Conservation (phyloP, 2,113 vertebrate species). For the Apodemus sylvaticus region DNA sequence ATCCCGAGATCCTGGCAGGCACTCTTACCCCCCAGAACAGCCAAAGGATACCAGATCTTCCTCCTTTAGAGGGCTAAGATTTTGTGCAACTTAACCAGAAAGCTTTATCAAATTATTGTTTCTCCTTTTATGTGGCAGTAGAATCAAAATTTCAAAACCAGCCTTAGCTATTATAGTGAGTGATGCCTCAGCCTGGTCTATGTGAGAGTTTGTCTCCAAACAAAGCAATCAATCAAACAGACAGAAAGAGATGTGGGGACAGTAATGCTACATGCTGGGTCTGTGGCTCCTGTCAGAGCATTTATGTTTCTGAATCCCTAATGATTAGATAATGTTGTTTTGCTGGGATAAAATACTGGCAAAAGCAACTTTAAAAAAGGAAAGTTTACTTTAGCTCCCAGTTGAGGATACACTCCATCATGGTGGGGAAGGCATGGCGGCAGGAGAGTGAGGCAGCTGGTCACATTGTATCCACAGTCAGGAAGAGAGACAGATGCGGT, state of each 20-base stretch:
- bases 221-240: not conserved
- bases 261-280: too few species aligned
- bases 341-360: not conserved
- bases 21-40: not conserved
- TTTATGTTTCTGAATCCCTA: not conserved
- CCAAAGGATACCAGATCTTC: too few species aligned
- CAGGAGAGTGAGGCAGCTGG: not conserved
- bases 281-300: accelerated
- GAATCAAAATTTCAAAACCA: not conserved
- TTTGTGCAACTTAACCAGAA: not conserved
- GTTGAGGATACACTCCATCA: not conserved
- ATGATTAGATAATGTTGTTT: not conserved
- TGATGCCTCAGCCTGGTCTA: not conserved
- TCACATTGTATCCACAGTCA: not conserved
- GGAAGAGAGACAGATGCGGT: not conserved
- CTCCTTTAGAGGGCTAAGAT: too few species aligned
- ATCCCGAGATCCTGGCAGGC: not conserved
- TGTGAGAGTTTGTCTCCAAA: not conserved
- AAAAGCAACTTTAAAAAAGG: not conserved
- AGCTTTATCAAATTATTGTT: not conserved
- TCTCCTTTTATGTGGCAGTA: not conserved
- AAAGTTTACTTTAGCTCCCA: not conserved
- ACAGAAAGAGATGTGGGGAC: not conserved
- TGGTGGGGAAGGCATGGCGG: not conserved
- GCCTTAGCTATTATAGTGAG: not conserved